These are phyloP conservation scores for Trididemnum clinides DNA, from an alignment of 23 tunicate genomes.

Conservation along the genomic window DNA sequence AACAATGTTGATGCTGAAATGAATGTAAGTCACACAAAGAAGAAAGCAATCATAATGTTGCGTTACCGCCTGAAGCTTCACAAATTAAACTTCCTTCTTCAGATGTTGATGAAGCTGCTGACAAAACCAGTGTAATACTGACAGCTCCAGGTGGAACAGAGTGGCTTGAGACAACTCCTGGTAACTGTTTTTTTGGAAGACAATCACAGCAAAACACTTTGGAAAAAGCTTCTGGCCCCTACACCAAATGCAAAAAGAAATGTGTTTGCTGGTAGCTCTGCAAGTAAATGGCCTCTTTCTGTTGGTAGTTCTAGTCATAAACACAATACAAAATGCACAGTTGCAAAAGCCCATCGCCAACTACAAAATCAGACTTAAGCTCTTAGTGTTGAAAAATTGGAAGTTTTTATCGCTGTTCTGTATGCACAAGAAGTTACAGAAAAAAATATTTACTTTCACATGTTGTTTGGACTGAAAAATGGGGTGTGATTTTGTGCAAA, in stretches of 20 bases:
- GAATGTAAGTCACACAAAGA: no score
- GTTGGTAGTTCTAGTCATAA: conserved; percentile 20
- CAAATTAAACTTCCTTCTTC: conserved; percentile 34
- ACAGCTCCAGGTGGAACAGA: conserved; percentile 41
- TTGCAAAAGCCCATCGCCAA: conserved; percentile 39
- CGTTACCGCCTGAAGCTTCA: no score
- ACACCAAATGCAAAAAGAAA: conserved; percentile 35
- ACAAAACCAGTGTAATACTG: neutral
- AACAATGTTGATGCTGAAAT: no score
- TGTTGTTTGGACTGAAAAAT: conserved; percentile 33
- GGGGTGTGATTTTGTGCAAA: conserved; percentile 36
- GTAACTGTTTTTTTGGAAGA: conserved; percentile 23
- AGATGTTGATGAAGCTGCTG: conserved; percentile 24
- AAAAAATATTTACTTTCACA: conserved; percentile 31
- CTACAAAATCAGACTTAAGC: conserved; percentile 33
- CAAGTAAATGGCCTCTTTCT: conserved; percentile 41
- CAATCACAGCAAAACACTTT: conserved; percentile 18
- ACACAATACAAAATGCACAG: conserved; percentile 35
- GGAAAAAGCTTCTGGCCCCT: conserved; percentile 34
- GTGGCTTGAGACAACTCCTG: conserved; percentile 32
- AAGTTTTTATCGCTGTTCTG: conserved; percentile 42
- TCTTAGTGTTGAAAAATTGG: conserved; percentile 36
- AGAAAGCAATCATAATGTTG: no score
- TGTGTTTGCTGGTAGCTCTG: conserved; percentile 43
- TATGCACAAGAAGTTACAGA: conserved; percentile 30